Base-by-base conservation (phyloP, 2,797 vertebrate species). In the Menidia menidia region DNA sequence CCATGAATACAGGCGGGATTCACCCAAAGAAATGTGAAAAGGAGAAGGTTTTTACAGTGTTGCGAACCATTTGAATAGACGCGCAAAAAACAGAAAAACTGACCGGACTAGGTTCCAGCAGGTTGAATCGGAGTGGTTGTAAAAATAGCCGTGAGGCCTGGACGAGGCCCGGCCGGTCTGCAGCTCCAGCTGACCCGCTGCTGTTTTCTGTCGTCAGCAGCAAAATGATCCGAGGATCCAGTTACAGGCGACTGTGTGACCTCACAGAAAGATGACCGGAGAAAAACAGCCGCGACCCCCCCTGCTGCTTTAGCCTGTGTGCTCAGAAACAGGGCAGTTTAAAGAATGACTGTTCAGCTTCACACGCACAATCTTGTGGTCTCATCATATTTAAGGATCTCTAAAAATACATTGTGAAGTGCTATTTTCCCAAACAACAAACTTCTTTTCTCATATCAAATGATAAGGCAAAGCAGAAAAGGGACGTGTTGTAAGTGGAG, bases 241-340 rank as follows among this genome's bases (percentile, higher is more conserved):
- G 62, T 87, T 83, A 51, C 83, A 60, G 75, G 59, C 68, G 43
- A 63, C 2, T n/a, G 6, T 4, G 11, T 58, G 73, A 71, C 68
- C 31, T 57, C 39, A 68, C 41, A 67, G 73, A 58, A 42, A 67
- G 48, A 25, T 67, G 33, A 58, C 32, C 54, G 0, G 7, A 58
- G 64, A 50, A 9, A 45, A 48, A 12, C 45, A 51, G 8, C 44
- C 25, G 25, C 25, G 19, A 41, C 18, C 9, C n/a, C 33, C 35
- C 7, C 35, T 39, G 4, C 35, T 39, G 25, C 25, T 54, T 30
- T 6, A 48, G 8, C 16, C 31, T 18, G 9, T 30, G 8, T 35
- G 44, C 33, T 48, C 31, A 48, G 32, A 33, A 3, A 4, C 31
- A 2, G 2, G 11, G 0, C 15, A 35, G 42, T 56, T 11, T 39